These are phyloP conservation scores for Xylocopa sonorina DNA, from an alignment of 1,140 invertebrate genomes.

Conservation along the genomic window DNA sequence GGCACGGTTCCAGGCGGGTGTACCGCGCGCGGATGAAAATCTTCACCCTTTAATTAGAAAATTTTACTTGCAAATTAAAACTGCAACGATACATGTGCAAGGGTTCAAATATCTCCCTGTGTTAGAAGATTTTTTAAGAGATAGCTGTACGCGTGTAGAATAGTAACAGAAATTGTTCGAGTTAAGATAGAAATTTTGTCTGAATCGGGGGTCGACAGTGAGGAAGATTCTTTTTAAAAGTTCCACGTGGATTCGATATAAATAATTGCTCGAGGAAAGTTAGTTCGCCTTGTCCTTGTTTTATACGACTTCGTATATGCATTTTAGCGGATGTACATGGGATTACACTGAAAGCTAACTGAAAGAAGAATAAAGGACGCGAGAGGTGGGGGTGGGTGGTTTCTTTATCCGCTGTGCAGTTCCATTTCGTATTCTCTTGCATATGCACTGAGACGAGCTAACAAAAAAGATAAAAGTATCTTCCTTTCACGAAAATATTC, in stretches of 20 bases:
- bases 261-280: neutral
- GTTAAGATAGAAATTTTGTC: too few relatives aligned
- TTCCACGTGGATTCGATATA: neutral
- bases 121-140: too few relatives aligned
- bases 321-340: neutral
- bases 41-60: too few relatives aligned
- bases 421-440: neutral
- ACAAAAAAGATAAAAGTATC: slow-evolving; percentile 20
- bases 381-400: neutral
- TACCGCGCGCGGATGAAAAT: too few relatives aligned
- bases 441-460: neutral
- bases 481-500: neutral
- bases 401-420: too few relatives aligned
- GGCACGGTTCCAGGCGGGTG: too few relatives aligned
- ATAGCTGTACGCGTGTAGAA: too few relatives aligned
- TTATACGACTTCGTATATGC: neutral
- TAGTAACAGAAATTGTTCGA: too few relatives aligned
- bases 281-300: neutral
- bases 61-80: too few relatives aligned
- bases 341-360: neutral
- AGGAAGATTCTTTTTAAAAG: neutral
- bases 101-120: too few relatives aligned
- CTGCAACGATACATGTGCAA: too few relatives aligned
- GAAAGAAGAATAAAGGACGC: neutral
- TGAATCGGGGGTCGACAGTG: too few relatives aligned